Base-by-base conservation (phyloP, 2,797 vertebrate genomes). In the Margarornis squamiger region DNA sequence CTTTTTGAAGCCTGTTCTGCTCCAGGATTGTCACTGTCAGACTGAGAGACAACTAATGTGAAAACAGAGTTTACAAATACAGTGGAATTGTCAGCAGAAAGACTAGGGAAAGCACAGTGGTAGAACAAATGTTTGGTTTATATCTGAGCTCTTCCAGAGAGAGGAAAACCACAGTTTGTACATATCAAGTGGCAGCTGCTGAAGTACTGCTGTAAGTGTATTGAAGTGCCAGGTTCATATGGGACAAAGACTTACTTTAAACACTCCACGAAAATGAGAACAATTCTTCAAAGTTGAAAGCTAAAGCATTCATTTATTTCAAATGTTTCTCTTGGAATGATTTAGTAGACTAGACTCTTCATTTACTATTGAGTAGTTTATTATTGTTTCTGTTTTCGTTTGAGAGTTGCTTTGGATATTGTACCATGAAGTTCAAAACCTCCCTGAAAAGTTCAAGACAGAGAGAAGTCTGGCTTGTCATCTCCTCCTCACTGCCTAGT, bases 261-360 rank as follows among this genome's bases (percentile, higher is more conserved):
- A 92, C 54, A 59, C 62, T 61, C 29, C 54, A 63, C 19, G 29
- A 57, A 91, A 90, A 91, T 90, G 49, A 96, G 84, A 91, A 54
- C 63, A 52, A 8, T 92, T 88, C 71, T 92, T 93, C 88, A 92
- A 82, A 93, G 84, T 15, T 91, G 89, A 94, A 92, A 82, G 78
- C 61, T 95, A 78, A 90, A 92, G 29, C 7, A 4, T 57, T 84
- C 23, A 57, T 93, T 93, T 82, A 83, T 88, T 85, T 96, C 39
- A 80, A 67, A 92, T 72, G 48, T 92, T 97, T 87, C 70, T 90
- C 82, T 93, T 88, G 68, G 65, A 94, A 87, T 14, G 8, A 86
- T 92, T 94, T 73, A 77, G 79, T 61, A 49, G 46, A 27, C 61
- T 48, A 61, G 34, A 78, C 24, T 88, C 62, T 83, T 94, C 8